Percentiles rank a stretch among this genome's conserved stretches.
Conservation (phyloP, 30 jellyfish, hydroid and myxozoan species). For the Cassiopea xamachana region DNA sequence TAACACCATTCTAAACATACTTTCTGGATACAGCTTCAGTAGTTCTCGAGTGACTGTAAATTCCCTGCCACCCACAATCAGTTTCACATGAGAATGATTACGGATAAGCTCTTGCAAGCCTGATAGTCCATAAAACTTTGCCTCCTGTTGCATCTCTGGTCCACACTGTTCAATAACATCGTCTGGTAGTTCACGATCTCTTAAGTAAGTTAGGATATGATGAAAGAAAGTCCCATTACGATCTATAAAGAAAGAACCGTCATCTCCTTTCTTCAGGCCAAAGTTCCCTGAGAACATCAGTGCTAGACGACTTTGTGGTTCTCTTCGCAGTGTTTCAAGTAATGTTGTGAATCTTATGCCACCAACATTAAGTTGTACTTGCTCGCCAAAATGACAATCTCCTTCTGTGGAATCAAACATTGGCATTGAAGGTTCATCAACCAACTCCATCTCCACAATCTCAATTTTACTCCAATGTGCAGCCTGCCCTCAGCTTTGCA, state of each 20-base stretch:
- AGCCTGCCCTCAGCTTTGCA: no score
- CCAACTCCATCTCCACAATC: no score
- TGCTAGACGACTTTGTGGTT: conserved; percentile 22
- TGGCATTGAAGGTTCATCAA: no score
- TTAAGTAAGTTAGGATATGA: conserved; percentile 10
- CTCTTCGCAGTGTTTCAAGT: conserved; percentile 2
- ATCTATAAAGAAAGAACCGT: conserved; percentile 16
- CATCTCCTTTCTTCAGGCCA: neutral
- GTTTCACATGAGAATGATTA: neutral
- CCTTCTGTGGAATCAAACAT: no score
- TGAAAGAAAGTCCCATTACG: conserved; percentile 17
- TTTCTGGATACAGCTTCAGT: conserved; percentile 5
- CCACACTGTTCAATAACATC: conserved; percentile 1
- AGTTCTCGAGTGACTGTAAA: neutral
- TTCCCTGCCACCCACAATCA: neutral
- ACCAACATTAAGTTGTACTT: neutral
- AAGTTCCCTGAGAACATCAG: conserved; percentile 10
- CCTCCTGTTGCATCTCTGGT: conserved; percentile 2
- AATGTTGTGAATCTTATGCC: conserved; percentile 1
- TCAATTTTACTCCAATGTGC: no score
- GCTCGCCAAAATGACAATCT: neutral
- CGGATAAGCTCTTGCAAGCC: neutral
- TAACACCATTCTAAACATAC: conserved; percentile 5
- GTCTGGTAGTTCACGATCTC: neutral
- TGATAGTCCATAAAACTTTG: neutral